phyloP scores from a whole-genome alignment of 2,113 vertebrate species.

The Aegithalos caudatus region DNA sequence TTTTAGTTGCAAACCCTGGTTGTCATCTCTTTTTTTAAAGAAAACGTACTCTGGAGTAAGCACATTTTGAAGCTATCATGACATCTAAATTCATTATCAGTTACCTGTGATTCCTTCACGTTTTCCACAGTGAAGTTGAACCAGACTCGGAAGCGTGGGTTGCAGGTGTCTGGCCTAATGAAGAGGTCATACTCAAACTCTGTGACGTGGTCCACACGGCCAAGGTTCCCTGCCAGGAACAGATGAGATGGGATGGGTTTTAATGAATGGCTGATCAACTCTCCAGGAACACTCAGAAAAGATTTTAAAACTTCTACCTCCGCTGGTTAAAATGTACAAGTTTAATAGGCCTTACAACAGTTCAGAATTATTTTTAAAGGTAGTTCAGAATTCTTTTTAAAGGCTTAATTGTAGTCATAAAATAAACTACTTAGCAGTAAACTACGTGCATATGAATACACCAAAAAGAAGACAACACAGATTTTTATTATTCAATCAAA shows the following conservation, averaged over 20 bases:
- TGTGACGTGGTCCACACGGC: constrained; percentile 89
- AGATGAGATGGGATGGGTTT: neutral
- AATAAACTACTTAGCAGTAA: neutral
- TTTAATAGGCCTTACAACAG: neutral
- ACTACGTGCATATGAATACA: neutral
- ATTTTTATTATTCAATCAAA: neutral
- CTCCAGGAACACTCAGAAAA: neutral
- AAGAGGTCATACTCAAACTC: constrained; percentile 98
- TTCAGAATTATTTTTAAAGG: neutral
- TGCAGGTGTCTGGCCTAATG: constrained; percentile 96
- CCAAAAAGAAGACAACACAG: neutral
- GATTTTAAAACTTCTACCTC: neutral
- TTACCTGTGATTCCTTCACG: constrained; percentile 90
- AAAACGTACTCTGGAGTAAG: neutral
- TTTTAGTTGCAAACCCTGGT: neutral
- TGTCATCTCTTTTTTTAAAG: neutral
- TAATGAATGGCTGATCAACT: neutral
- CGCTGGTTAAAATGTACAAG: neutral
- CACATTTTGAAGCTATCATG: neutral
- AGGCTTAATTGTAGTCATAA: neutral
- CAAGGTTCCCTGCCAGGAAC: constrained; percentile 86
- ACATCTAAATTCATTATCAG: neutral
- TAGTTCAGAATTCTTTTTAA: neutral
- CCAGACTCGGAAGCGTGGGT: constrained; percentile 97
- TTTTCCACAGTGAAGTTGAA: constrained; percentile 99